Evolutionary conservation across 2,113 vertebrate genomes (phyloP).

Genomic region (Tonatia bakeri): DNA sequence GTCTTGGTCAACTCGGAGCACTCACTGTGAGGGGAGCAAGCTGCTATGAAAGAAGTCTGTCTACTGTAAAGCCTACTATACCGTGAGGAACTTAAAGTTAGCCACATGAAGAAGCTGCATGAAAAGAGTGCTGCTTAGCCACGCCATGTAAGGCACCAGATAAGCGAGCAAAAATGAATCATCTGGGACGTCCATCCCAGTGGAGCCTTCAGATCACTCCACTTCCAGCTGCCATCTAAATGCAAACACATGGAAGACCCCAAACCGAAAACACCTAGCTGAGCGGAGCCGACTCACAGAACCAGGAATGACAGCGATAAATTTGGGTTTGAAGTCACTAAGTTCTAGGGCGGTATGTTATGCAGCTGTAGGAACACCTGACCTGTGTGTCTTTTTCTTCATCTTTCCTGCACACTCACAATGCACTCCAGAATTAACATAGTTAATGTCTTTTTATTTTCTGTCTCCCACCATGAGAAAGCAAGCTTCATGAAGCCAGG

Average conservation of each 20-base stretch:
- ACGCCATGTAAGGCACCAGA: not conserved
- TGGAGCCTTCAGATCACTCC: not conserved
- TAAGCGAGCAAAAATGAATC: not conserved
- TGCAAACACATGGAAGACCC: not conserved
- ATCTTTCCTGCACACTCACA: not conserved
- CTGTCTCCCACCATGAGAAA: not conserved
- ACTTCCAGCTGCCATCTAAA: not conserved
- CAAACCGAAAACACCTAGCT: not conserved
- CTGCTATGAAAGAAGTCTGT: not conserved
- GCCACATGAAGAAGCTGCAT: not conserved
- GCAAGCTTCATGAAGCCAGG: not conserved
- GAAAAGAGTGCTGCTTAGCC: not conserved
- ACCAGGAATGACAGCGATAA: not conserved
- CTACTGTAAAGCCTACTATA: not conserved
- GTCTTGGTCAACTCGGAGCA: not conserved
- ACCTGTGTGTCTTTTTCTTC: not conserved
- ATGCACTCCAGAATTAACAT: not conserved
- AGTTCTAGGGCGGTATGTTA: not conserved
- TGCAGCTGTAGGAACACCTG: not conserved
- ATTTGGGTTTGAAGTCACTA: not conserved
- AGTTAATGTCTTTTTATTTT: not conserved
- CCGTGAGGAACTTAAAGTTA: not conserved
- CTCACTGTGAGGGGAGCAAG: not conserved
- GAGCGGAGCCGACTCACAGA: not conserved
- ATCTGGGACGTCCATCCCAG: not conserved